Evolutionary conservation across 2,113 vertebrate genomes (phyloP).

Genomic region (Limanda limanda): DNA sequence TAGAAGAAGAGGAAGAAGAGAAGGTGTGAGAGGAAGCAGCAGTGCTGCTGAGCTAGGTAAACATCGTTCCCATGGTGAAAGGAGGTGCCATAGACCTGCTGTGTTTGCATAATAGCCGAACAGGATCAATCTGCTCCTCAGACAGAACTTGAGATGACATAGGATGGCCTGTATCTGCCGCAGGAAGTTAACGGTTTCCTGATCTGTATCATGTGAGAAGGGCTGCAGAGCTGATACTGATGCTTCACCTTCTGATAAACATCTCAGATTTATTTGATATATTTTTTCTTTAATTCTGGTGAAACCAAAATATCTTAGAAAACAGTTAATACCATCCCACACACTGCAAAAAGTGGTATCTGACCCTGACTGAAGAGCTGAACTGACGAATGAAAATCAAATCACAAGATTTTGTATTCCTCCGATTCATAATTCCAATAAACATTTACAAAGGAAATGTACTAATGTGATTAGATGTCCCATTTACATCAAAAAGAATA

Average conservation of each 20-base stretch:
- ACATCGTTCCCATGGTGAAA: not conserved
- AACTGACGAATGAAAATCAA: too few species aligned
- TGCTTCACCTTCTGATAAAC: too few species aligned
- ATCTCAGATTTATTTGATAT: too few species aligned
- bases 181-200: not conserved
- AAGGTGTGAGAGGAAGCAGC: not conserved
- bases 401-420: too few species aligned
- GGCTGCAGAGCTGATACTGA: not conserved
- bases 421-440: too few species aligned
- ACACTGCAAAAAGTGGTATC: not conserved
- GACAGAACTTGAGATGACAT: not conserved
- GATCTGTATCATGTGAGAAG: not conserved
- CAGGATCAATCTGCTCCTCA: slow-evolving; percentile 4
- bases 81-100: slow-evolving; percentile 19
- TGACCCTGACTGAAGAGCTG: too few species aligned
- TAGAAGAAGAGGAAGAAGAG: not conserved
- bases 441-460: too few species aligned
- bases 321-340: not conserved
- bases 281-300: too few species aligned
- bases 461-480: too few species aligned
- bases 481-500: too few species aligned
- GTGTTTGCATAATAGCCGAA: slow-evolving; percentile 27
- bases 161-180: slow-evolving; percentile 1
- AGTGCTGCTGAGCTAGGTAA: not conserved
- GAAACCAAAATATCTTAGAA: too few species aligned